Evolutionary conservation across 2,797 vertebrate genomes (phyloP), one percentile per base, ranked within the genome.

Genomic region (Cuculus canorus): DNA sequence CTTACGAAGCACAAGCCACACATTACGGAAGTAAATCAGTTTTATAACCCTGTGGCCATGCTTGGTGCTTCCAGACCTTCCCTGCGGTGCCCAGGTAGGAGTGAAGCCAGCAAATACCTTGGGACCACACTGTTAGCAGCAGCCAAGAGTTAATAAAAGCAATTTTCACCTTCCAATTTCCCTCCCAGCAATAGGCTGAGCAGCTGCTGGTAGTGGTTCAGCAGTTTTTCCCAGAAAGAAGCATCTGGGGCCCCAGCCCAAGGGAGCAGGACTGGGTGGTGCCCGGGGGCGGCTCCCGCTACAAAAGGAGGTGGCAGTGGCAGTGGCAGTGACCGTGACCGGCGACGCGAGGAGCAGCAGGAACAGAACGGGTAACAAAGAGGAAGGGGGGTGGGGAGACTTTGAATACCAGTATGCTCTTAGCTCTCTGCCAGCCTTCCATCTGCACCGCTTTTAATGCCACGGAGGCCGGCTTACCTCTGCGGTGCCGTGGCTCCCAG

Each of bases 391-490:
- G 19, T 0, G 3, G 52, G 53, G 37, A 33, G 27, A 27, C 35
- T 4, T 48, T 78, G 76, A 21, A 24, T 0, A 61, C 1, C 2
- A 14, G 13, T 2, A 30, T 39, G 56, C 47, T 16, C 6, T 5
- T 11, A 0, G 25, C 11, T 9, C 15, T 5, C 69, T 30, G 35
- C 27, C 33, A 53, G 35, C 28, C 35, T 53, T 37, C 4, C 10
- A 33, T 1, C 22, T 7, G 9, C 10, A 11, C 6, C 4, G 28
- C 18, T 48, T 52, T 17, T 19, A 37, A 8, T 0, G 1, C 3
- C 7, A 10, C 5, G 2, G 16, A 5, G 32, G 10, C 2, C 66
- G 1, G 4, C 60, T 65, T 30, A 15, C 7, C 24, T 2, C 28
- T 1, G 33, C 1, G 45, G 28, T 7, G 66, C 35, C 1, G 7